These are phyloP conservation scores for Rhamnusium bicolor DNA, from an alignment of 2,888 invertebrate genomes.

Conservation along the genomic window DNA sequence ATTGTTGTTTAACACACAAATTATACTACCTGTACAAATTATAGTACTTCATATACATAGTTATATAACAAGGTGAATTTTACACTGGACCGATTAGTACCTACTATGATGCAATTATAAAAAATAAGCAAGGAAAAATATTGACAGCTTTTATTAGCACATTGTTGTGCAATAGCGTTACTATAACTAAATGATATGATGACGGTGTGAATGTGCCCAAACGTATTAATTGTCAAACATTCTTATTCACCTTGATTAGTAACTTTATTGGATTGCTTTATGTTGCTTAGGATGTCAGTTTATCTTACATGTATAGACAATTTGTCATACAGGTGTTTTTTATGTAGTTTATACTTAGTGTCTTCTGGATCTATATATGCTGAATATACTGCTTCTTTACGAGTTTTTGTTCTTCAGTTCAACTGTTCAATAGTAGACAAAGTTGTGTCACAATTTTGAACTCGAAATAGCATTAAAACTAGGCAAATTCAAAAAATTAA, in stretches of 20 bases:
- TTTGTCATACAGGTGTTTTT: no score
- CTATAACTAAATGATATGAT: constrained; percentile 50
- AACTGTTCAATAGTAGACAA: no score
- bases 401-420: no score
- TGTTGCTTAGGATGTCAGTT: no score
- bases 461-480: no score
- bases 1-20: constrained; percentile 70
- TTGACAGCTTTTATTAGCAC: constrained; percentile 2
- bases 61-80: constrained; percentile 70
- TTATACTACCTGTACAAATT: constrained; percentile 72
- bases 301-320: no score
- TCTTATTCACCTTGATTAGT: neutral
- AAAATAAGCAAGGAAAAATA: constrained; percentile 31
- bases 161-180: constrained; percentile 15
- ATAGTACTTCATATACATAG: constrained; percentile 68
- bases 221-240: neutral
- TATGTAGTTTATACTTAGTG: no score
- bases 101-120: constrained; percentile 64
- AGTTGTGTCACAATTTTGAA: no score
- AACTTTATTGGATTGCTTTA: no score
- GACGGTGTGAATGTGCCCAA: constrained; percentile 14
- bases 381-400: no score
- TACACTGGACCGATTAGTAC: constrained; percentile 70
- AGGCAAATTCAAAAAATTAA: no score
- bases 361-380: no score